These are phyloP conservation scores for Pandemis corylana DNA, from an alignment of 2,888 invertebrate species.

Conservation along the genomic window DNA sequence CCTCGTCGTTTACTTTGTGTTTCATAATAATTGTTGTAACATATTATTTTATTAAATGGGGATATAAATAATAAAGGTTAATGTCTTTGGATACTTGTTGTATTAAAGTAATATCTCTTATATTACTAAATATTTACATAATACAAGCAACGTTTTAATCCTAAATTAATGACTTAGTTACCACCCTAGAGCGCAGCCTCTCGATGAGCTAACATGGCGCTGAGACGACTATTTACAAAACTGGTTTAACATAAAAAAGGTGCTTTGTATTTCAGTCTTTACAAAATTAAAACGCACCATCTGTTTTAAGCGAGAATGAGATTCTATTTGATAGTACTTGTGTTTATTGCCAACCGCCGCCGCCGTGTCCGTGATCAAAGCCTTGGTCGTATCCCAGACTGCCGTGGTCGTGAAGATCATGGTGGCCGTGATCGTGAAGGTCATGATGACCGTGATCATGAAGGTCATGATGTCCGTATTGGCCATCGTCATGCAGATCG, in stretches of 20 bases:
- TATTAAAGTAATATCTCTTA: constrained; percentile 70
- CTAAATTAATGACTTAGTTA: constrained; percentile 84
- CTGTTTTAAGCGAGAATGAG: constrained; percentile 42
- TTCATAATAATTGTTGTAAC: too few relatives aligned
- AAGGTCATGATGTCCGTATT: constrained; percentile 45
- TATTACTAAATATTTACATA: constrained; percentile 77
- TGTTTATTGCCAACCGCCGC: constrained; percentile 43
- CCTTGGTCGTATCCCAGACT: constrained; percentile 24
- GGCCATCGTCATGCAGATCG: constrained; percentile 25
- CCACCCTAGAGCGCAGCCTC: constrained; percentile 83
- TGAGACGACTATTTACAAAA: constrained; percentile 74
- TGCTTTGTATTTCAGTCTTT: constrained; percentile 34
- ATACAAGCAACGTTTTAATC: constrained; percentile 60
- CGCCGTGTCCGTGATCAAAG: constrained; percentile 44
- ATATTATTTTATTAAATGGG: neutral
- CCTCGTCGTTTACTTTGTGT: neutral
- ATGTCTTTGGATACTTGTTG: constrained; percentile 74
- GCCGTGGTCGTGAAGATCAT: constrained; percentile 42
- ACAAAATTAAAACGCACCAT: constrained; percentile 11
- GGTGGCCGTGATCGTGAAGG: constrained; percentile 9
- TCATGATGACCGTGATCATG: constrained; percentile 42
- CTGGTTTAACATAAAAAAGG: constrained; percentile 25
- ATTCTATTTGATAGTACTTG: constrained; percentile 33
- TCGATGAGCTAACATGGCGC: constrained; percentile 72
- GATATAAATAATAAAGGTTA: constrained; percentile 51